Percentiles rank a stretch among this genome's conserved stretches.
These are phyloP conservation scores for Agelas oroides DNA, from an alignment of 37 sponge, comb jelly and placozoan species.

Conservation along the genomic window DNA sequence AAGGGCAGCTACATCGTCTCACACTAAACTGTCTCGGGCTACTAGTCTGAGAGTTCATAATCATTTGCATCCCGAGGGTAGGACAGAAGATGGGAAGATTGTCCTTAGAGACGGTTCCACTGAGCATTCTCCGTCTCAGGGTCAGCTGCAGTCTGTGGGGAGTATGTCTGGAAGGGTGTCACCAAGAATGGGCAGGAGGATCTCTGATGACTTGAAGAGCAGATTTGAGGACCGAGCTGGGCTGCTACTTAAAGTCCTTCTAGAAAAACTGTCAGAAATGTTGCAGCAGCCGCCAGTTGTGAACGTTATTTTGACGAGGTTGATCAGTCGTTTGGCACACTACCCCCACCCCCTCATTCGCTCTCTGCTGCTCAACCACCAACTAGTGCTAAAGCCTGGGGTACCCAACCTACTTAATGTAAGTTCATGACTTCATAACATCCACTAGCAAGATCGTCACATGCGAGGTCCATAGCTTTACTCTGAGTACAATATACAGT, in stretches of 20 bases:
- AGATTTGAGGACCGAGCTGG: conserved; percentile 59
- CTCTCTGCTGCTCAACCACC: conserved; percentile 76
- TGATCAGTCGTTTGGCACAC: conserved; percentile 68
- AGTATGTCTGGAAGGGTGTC: conserved; percentile 6
- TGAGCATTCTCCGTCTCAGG: too few relatives aligned
- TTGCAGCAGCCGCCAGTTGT: conserved; percentile 54
- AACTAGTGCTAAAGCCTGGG: conserved; percentile 66
- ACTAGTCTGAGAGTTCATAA: not conserved
- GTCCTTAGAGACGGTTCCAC: too few relatives aligned
- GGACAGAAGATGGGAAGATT: not conserved
- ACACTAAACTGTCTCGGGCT: not conserved
- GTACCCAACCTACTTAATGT: conserved; percentile 73
- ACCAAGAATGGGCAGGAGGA: not conserved
- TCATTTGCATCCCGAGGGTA: not conserved
- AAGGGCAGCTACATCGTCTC: conserved; percentile 19
- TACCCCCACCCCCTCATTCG: conserved; percentile 86
- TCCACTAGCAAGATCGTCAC: not conserved
- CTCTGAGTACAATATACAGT: too few relatives aligned
- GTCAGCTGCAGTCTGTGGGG: not conserved
- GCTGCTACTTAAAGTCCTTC: conserved; percentile 67
- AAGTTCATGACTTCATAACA: conserved; percentile 8
- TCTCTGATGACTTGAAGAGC: too few relatives aligned
- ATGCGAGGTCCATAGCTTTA: too few relatives aligned
- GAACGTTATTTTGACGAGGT: conserved; percentile 62
- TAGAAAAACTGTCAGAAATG: conserved; percentile 65